A percentile compares a stretch with the other conserved stretches of the same genome.
Conservation (phyloP, 2,888 invertebrate species). For the Andrena minutula region DNA sequence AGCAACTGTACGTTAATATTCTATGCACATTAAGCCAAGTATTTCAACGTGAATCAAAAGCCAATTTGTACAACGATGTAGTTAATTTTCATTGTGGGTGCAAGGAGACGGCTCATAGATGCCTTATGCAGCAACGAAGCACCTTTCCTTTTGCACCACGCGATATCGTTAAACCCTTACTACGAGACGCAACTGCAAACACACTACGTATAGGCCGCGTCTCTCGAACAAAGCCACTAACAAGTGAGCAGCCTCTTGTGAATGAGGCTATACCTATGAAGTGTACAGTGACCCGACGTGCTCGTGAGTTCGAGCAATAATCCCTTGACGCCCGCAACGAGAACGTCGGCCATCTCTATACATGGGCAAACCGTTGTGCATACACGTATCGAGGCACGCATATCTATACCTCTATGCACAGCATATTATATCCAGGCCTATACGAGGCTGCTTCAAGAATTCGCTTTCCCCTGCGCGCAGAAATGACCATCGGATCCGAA, state of each 20-base stretch:
- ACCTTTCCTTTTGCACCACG: conserved; percentile 24
- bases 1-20: too few relatives aligned
- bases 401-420: conserved; percentile 12
- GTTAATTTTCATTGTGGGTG: conserved; percentile 32
- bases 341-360: conserved; percentile 42
- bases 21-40: background rate
- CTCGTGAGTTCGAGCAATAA: conserved; percentile 75
- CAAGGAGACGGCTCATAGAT: background rate
- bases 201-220: conserved; percentile 6
- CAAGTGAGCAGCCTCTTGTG: conserved; percentile 62
- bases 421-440: conserved; percentile 45
- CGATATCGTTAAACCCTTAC: conserved; percentile 45
- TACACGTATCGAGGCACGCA: background rate
- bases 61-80: conserved; percentile 12
- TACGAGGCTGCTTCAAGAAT: conserved; percentile 47
- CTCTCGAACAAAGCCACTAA: conserved; percentile 51
- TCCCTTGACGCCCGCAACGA: conserved; percentile 74
- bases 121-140: too few relatives aligned
- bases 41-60: conserved; percentile 5
- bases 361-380: background rate
- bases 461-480: conserved; percentile 52
- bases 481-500: conserved; percentile 55
- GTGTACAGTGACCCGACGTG: conserved; percentile 73
- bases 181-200: conserved; percentile 28
- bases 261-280: conserved; percentile 68